Evolutionary conservation across 2,797 vertebrate genomes (phyloP), one percentile per base, ranked within the genome.

Genomic region (Ptychadena robeensis): DNA sequence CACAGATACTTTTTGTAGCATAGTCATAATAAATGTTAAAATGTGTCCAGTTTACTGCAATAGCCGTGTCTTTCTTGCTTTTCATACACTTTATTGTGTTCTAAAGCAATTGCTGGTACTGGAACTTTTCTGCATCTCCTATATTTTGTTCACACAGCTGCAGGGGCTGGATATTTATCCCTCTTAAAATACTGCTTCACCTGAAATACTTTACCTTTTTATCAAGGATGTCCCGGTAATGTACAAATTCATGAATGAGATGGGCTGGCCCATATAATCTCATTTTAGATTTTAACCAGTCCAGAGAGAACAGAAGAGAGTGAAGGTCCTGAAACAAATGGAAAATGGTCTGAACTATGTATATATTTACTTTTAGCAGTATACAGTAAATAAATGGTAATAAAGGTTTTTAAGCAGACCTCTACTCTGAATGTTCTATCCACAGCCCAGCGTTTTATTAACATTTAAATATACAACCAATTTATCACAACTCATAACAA

Each of bases 211-310:
- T 34, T 90, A 99, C 98, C 96, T 98, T 96, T 93, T 96, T 92
- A 92, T 98, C 96, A 86, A 99, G 88, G 82, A 96, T 89, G 83
- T 93, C 89, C 82, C 95, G 93, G 25, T 96, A 95, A 89, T 96
- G 96, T 86, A 97, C 91, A 57, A 97, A 98, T 90, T 99, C 98
- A 82, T 96, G 97, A 90, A 99, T 97, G 85, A 99, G 93, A 82
- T 96, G 96, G 76, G 97, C 96, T 67, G 97, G 93, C 25, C 97
- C 96, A 91, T 98, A 93, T 5, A 97, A 87, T 88, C 90, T 91
- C 27, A 96, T 94, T 91, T 99, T 99, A 85, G 93, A 92, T 91
- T 93, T 95, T 89, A 99, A 94, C 98, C 98, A 99, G 65, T 98
- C 95, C 89, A 99, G 90, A 28, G 97, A 99, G 90, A 99, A 98